A percentile compares a stretch with the other conserved stretches of the same genome.
phyloP scores from a whole-genome alignment of 92 coral and sea anemone genomes.

The Porites cylindrica region DNA sequence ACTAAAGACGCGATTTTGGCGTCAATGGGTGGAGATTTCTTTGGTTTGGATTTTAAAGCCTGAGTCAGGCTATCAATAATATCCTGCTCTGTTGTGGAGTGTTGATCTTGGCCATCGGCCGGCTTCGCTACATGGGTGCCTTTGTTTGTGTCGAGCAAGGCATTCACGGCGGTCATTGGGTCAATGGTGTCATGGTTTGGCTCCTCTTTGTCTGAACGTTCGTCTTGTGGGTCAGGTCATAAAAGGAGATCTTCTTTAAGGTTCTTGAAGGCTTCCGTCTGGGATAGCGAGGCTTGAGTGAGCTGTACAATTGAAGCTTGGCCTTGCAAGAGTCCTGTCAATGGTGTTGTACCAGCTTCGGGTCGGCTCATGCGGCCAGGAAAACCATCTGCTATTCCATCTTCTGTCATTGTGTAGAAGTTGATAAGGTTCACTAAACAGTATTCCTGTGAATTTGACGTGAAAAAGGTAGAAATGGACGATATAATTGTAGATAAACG shows the following conservation, averaged over 20 bases:
- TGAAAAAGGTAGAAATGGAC: too few species aligned
- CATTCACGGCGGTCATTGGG: neutral
- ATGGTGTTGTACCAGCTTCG: neutral
- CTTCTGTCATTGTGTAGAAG: neutral
- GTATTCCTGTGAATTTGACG: neutral
- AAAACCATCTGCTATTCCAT: neutral
- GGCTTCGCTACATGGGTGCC: too few species aligned
- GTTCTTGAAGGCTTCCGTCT: neutral
- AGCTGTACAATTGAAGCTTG: neutral
- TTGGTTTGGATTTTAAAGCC: constrained; percentile 46
- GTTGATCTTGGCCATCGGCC: neutral
- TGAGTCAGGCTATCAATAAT: constrained; percentile 1
- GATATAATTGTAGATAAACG: neutral
- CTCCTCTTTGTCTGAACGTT: neutral
- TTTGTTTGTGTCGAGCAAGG: neutral
- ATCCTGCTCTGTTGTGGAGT: neutral
- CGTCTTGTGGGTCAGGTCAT: neutral
- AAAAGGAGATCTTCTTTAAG: neutral
- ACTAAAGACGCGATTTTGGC: constrained; percentile 51
- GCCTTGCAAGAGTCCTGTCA: neutral
- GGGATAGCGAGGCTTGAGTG: neutral
- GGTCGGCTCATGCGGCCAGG: neutral
- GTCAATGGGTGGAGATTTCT: constrained; percentile 42
- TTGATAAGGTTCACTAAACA: neutral
- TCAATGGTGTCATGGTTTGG: neutral